phyloP scores from a whole-genome alignment of 2,797 vertebrate species.

The Fistularia tabacaria region DNA sequence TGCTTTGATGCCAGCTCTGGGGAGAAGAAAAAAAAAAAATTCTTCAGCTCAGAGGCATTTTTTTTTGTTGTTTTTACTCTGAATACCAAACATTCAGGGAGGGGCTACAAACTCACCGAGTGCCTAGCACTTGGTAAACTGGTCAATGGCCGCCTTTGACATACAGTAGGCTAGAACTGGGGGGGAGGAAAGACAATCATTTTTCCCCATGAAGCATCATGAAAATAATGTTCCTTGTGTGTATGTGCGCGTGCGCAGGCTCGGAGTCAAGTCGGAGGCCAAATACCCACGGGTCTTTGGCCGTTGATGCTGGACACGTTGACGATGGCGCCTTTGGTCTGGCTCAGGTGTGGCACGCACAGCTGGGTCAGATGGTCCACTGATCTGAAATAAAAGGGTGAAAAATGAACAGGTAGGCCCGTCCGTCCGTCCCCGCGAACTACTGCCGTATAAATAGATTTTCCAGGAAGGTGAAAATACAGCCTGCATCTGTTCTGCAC shows the following conservation, averaged over 20 bases:
- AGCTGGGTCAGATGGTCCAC: conserved; percentile 77
- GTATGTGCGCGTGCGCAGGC: neutral
- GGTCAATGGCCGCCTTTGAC: conserved; percentile 83
- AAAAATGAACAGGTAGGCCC: no score
- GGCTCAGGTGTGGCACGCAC: conserved; percentile 79
- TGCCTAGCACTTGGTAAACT: conserved; percentile 77
- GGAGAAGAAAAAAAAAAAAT: conserved; percentile 10
- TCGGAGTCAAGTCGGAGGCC: neutral
- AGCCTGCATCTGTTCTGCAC: no score
- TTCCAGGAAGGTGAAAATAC: no score
- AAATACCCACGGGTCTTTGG: conserved; percentile 76
- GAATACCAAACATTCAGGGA: neutral
- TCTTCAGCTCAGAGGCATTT: neutral
- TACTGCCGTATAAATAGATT: no score
- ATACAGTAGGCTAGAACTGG: conserved; percentile 82
- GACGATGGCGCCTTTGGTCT: conserved; percentile 79
- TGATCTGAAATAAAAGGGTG: conserved; percentile 39
- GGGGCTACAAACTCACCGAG: conserved; percentile 68
- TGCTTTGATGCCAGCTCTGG: conserved; percentile 80
- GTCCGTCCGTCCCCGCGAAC: no score
- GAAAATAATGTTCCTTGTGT: neutral
- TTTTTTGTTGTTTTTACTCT: neutral
- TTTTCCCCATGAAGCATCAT: neutral
- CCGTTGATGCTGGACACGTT: conserved; percentile 84
- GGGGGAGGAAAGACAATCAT: neutral